Evolutionary conservation across 2,113 vertebrate species (phyloP).

Genomic region (Lophius piscatorius): DNA sequence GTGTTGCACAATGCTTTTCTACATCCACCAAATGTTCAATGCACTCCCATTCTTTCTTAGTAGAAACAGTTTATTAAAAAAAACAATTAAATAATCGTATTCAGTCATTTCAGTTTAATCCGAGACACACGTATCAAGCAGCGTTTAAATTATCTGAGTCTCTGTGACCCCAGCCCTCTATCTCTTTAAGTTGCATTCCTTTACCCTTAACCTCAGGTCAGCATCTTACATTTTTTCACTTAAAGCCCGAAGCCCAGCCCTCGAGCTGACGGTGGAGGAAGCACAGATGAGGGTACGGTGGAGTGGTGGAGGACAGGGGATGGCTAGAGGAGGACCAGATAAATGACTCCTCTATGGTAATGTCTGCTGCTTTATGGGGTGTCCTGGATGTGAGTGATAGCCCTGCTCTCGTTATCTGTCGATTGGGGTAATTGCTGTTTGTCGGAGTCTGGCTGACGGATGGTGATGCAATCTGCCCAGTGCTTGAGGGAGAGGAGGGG

Average conservation of each 20-base stretch:
- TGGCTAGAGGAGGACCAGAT: slow-evolving; percentile 57
- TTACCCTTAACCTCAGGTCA: background rate
- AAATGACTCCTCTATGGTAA: slow-evolving; percentile 69
- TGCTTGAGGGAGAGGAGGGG: slow-evolving; percentile 11
- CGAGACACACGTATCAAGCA: background rate
- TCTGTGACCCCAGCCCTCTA: slow-evolving; percentile 3
- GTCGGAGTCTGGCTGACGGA: slow-evolving; percentile 75
- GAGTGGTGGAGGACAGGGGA: slow-evolving; percentile 20
- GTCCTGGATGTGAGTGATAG: slow-evolving; percentile 75
- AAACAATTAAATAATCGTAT: no score
- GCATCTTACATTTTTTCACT: background rate
- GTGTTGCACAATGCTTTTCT: no score
- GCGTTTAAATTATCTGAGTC: background rate
- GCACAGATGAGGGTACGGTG: background rate
- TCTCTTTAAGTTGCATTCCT: slow-evolving; percentile 1
- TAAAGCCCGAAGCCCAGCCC: slow-evolving; percentile 14
- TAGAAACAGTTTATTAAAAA: no score
- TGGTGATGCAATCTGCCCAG: slow-evolving; percentile 73
- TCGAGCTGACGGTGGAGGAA: background rate
- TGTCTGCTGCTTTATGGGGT: slow-evolving; percentile 73
- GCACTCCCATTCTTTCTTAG: no score
- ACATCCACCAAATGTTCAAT: no score
- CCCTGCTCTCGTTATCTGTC: slow-evolving; percentile 77
- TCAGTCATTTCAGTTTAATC: background rate
- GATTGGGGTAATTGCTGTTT: slow-evolving; percentile 83